Conservation (phyloP, 2,888 invertebrate genomes). For the Pycnomerus fuliginosus region DNA sequence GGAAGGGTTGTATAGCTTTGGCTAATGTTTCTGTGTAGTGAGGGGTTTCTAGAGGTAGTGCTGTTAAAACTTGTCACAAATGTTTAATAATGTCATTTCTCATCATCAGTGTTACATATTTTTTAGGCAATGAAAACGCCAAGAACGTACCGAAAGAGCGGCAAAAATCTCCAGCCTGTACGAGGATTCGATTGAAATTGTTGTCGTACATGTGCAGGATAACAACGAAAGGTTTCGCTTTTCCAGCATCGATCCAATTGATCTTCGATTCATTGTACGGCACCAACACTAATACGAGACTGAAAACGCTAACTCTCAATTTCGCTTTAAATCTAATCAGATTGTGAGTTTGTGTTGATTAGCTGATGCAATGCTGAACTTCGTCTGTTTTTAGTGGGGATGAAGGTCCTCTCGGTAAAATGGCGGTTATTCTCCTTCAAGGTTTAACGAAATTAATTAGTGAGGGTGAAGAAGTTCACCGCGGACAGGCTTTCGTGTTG, state of each 20-base stretch:
- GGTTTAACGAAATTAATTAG: slow-evolving; percentile 71
- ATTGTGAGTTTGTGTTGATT: slow-evolving; percentile 61
- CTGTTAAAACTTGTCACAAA: too few relatives aligned
- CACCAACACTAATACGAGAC: slow-evolving; percentile 75
- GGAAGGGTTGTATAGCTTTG: too few relatives aligned
- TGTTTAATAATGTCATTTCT: too few relatives aligned
- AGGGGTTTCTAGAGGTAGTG: too few relatives aligned
- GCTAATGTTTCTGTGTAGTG: too few relatives aligned
- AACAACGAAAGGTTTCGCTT: slow-evolving; percentile 68
- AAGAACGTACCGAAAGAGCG: slow-evolving; percentile 62
- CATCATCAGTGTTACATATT: too few relatives aligned
- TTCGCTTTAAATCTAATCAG: slow-evolving; percentile 79
- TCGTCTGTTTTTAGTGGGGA: slow-evolving; percentile 56
- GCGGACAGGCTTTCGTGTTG: slow-evolving; percentile 72
- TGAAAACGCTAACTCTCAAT: slow-evolving; percentile 78
- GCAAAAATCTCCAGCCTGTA: slow-evolving; percentile 76
- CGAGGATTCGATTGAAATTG: slow-evolving; percentile 80
- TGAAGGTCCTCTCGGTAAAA: slow-evolving; percentile 61
- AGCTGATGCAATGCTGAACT: background rate
- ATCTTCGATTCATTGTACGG: slow-evolving; percentile 88
- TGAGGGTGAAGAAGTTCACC: slow-evolving; percentile 63
- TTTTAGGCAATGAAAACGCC: too few relatives aligned
- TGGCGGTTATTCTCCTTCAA: slow-evolving; percentile 70
- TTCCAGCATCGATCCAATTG: slow-evolving; percentile 81
- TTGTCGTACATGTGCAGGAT: slow-evolving; percentile 79